These are phyloP conservation scores for Sminthurinus signatus DNA, from an alignment of 1,140 invertebrate species.

Conservation along the genomic window DNA sequence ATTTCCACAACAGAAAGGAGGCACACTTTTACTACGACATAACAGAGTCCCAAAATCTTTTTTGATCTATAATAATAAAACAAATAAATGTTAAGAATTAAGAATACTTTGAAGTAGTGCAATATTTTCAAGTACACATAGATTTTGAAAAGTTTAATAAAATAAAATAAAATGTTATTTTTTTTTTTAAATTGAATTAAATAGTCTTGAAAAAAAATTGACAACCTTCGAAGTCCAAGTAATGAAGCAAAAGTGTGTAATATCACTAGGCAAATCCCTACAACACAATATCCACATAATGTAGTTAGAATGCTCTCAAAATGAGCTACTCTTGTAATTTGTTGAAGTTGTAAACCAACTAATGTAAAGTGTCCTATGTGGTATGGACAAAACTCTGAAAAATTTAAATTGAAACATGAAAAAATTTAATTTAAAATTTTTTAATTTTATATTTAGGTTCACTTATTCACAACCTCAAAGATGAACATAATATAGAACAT, in stretches of 20 bases:
- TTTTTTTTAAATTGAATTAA: too few species aligned
- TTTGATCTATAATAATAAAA: constrained; percentile 81
- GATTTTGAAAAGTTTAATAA: neutral
- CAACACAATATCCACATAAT: constrained; percentile 84
- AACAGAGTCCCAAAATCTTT: constrained; percentile 84
- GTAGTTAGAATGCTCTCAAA: constrained; percentile 92
- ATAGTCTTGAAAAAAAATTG: neutral
- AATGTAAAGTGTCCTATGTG: constrained; percentile 86
- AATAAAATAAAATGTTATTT: too few species aligned
- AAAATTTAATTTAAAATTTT: constrained; percentile 13
- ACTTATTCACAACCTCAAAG: too few species aligned
- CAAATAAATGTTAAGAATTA: constrained; percentile 57
- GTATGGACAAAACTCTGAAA: constrained; percentile 92
- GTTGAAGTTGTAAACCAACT: constrained; percentile 65
- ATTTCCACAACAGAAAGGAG: constrained; percentile 90
- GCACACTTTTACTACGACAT: constrained; percentile 93
- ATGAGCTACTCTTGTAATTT: constrained; percentile 67
- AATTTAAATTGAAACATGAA: constrained; percentile 33
- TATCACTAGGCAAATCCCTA: constrained; percentile 74
- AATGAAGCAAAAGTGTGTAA: constrained; percentile 62
- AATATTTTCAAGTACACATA: constrained; percentile 44
- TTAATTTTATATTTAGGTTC: neutral
- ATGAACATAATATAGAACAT: too few species aligned
- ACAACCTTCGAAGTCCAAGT: constrained; percentile 31
- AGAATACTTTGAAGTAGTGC: constrained; percentile 85